Evolutionary conservation across 2,888 invertebrate genomes (phyloP).

Genomic region (Platerodrilus igneus): DNA sequence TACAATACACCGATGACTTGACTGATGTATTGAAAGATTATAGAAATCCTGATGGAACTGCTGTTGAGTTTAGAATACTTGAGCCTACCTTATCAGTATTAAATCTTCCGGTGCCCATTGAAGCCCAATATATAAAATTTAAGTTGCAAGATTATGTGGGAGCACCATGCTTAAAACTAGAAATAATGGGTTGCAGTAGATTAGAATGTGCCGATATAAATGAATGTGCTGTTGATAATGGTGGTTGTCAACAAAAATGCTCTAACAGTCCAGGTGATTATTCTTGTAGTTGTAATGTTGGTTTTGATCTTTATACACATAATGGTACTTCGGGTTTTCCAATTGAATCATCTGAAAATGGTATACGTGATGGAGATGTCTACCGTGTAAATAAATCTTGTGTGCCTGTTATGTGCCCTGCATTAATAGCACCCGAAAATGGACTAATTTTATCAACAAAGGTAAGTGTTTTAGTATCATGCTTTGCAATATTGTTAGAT

Average conservation of each 20-base stretch:
- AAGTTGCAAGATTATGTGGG: constrained; percentile 79
- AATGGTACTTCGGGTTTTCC: constrained; percentile 88
- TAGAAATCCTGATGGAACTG: constrained; percentile 87
- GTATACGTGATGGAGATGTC: constrained; percentile 82
- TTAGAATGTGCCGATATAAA: constrained; percentile 86
- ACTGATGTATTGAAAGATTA: constrained; percentile 89
- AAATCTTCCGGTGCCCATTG: constrained; percentile 85
- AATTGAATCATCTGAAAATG: constrained; percentile 78
- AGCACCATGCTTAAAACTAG: constrained; percentile 84
- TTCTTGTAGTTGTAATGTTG: constrained; percentile 84
- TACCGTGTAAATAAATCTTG: constrained; percentile 92
- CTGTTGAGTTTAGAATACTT: constrained; percentile 85
- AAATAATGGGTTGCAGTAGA: constrained; percentile 89
- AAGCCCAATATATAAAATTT: constrained; percentile 82
- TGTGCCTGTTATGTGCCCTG: constrained; percentile 87
- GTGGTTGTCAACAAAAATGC: constrained; percentile 92
- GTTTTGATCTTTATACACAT: constrained; percentile 79
- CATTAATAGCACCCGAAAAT: constrained; percentile 73
- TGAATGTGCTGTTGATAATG: constrained; percentile 80
- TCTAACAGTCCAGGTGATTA: constrained; percentile 85
- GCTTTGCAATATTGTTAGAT: neutral
- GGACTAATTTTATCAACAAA: constrained; percentile 80
- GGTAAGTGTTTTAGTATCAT: constrained; percentile 36
- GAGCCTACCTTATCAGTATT: constrained; percentile 88
- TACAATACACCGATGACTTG: constrained; percentile 83